Conservation (phyloP, 2,888 invertebrate species). For the Caenorhabditis sinica region DNA sequence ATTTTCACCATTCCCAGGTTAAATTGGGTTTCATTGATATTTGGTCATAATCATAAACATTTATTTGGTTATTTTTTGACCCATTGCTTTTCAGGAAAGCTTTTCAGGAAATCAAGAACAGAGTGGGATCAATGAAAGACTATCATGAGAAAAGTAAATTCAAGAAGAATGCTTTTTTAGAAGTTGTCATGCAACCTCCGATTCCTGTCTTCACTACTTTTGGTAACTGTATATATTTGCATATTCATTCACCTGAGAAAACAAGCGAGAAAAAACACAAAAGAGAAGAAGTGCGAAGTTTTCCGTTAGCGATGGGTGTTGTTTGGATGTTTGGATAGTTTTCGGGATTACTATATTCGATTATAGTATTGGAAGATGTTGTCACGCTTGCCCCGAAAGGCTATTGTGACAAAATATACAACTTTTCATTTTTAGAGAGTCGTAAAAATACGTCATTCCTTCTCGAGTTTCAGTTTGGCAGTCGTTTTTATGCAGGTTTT, state of each 20-base stretch:
- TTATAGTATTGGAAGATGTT: neutral
- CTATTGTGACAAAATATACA: no score
- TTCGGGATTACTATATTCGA: neutral
- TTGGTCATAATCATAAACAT: conserved; percentile 7
- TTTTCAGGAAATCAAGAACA: neutral
- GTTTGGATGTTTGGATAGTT: conserved; percentile 9
- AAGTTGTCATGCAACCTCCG: neutral
- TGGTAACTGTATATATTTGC: conserved; percentile 39
- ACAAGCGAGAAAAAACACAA: conserved; percentile 6
- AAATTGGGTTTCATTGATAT: neutral
- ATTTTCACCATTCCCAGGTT: conserved; percentile 5
- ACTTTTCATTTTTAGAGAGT: no score
- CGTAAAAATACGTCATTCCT: neutral
- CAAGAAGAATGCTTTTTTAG: neutral
- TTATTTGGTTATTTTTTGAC: neutral
- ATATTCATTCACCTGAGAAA: conserved; percentile 35
- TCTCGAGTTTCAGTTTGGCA: neutral
- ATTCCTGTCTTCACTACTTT: conserved; percentile 21
- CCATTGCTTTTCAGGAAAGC: neutral
- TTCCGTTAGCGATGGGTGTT: conserved; percentile 22
- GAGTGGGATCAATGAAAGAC: conserved; percentile 6
- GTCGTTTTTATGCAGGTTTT: neutral
- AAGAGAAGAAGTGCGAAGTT: conserved; percentile 5
- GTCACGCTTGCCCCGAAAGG: no score
- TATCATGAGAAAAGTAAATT: conserved; percentile 13